Conservation (phyloP, 2,888 invertebrate genomes). For the Antheraea assamensis region DNA sequence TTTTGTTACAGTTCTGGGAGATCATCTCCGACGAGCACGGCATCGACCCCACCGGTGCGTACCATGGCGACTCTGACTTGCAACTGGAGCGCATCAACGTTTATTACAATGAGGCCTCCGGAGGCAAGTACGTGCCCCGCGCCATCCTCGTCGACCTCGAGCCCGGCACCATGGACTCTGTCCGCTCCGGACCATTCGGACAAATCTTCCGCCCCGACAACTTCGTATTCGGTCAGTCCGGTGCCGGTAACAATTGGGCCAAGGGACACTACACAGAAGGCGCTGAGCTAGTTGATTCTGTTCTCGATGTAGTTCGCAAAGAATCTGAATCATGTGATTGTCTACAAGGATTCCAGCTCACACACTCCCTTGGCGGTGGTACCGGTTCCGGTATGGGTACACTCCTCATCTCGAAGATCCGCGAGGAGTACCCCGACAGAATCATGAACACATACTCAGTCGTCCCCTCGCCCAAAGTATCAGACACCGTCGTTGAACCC, state of each 20-base stretch:
- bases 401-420: conserved; percentile 93
- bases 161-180: conserved; percentile 85
- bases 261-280: conserved; percentile 89
- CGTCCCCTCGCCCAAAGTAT: conserved; percentile 93
- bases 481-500: conserved; percentile 84
- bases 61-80: conserved; percentile 94
- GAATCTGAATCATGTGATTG: conserved; percentile 96
- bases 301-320: conserved; percentile 91
- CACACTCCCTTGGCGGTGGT: conserved; percentile 86
- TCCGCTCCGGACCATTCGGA: conserved; percentile 86
- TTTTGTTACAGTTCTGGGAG: conserved; percentile 89
- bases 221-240: conserved; percentile 86
- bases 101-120: conserved; percentile 97
- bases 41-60: conserved; percentile 94
- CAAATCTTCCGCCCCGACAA: conserved; percentile 90
- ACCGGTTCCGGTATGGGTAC: conserved; percentile 83
- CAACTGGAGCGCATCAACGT: conserved; percentile 97
- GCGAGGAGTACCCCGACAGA: conserved; percentile 95
- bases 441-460: conserved; percentile 94
- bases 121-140: conserved; percentile 73
- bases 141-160: conserved; percentile 74
- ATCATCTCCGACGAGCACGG: conserved; percentile 98
- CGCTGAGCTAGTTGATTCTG: conserved; percentile 86
- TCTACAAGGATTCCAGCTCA: conserved; percentile 93
- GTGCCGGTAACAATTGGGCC: conserved; percentile 84